A percentile compares a stretch with the other conserved stretches of the same genome.
phyloP scores from a whole-genome alignment of 2,888 invertebrate genomes.

The Carterocephalus palaemon region DNA sequence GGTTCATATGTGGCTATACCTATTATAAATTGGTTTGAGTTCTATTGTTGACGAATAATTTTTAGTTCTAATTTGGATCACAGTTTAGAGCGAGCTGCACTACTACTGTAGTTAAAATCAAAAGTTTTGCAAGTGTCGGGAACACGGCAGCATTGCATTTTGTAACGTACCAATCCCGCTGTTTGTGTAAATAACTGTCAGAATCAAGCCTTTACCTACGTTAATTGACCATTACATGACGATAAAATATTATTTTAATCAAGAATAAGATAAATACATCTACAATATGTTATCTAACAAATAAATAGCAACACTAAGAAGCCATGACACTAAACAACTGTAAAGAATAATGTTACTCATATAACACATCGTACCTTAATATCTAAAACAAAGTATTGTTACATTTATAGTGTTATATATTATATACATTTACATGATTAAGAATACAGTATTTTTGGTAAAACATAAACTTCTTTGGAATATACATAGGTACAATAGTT shows the following conservation, averaged over 20 bases:
- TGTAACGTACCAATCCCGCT: no score
- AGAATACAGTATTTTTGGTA: constrained; percentile 14
- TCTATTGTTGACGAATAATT: no score
- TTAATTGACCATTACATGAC: constrained; percentile 31
- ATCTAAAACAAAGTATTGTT: constrained; percentile 24
- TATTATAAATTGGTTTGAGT: no score
- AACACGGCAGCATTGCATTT: no score
- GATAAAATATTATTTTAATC: constrained; percentile 19
- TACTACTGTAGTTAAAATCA: no score
- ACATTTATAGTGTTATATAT: constrained; percentile 24
- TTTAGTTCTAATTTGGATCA: no score
- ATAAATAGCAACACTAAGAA: constrained; percentile 22
- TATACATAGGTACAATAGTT: constrained; percentile 29
- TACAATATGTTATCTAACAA: constrained; percentile 19
- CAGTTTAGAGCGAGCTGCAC: no score
- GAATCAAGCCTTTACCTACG: constrained; percentile 15
- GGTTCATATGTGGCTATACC: no score
- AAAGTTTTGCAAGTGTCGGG: no score
- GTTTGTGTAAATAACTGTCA: no score
- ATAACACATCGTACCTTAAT: no score
- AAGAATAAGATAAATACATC: constrained; percentile 13
- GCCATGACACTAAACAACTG: constrained; percentile 11
- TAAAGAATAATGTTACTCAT: constrained; percentile 17
- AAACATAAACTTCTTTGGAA: constrained; percentile 26
- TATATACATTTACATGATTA: constrained; percentile 10